Conservation (phyloP, 2,797 vertebrate genomes). For the Alcedo quadribrachys region DNA sequence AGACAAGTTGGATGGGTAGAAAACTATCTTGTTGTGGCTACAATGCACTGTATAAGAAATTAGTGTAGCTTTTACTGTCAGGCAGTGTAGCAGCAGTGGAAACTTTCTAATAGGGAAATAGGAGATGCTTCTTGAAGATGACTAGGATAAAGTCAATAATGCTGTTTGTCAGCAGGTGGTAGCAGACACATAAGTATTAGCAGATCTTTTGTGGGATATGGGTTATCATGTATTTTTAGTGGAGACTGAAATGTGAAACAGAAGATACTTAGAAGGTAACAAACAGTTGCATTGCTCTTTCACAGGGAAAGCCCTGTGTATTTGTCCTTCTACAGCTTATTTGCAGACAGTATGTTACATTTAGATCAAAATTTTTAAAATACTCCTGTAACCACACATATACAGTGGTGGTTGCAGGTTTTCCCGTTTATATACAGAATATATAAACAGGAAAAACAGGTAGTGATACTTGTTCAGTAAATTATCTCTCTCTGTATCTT, state of each 20-base stretch:
- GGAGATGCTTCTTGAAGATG: background rate
- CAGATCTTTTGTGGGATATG: background rate
- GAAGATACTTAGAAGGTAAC: background rate
- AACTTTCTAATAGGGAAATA: background rate
- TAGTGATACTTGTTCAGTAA: background rate
- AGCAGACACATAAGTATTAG: conserved; percentile 33
- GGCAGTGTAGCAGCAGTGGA: background rate
- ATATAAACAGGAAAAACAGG: background rate
- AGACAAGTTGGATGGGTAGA: background rate
- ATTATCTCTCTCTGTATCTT: background rate
- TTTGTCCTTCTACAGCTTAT: background rate
- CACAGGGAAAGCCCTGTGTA: background rate
- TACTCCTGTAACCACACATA: background rate
- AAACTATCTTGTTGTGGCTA: background rate
- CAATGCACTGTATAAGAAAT: background rate
- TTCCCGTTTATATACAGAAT: background rate
- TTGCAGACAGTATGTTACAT: background rate
- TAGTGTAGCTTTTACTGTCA: background rate
- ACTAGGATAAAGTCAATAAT: background rate
- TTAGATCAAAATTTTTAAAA: background rate
- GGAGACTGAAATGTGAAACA: background rate
- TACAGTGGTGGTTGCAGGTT: background rate
- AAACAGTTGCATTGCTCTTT: background rate
- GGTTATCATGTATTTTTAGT: background rate
- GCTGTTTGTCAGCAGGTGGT: conserved; percentile 59